Evolutionary conservation across 2,113 vertebrate species (phyloP).

Genomic region (Regulus satrapa): DNA sequence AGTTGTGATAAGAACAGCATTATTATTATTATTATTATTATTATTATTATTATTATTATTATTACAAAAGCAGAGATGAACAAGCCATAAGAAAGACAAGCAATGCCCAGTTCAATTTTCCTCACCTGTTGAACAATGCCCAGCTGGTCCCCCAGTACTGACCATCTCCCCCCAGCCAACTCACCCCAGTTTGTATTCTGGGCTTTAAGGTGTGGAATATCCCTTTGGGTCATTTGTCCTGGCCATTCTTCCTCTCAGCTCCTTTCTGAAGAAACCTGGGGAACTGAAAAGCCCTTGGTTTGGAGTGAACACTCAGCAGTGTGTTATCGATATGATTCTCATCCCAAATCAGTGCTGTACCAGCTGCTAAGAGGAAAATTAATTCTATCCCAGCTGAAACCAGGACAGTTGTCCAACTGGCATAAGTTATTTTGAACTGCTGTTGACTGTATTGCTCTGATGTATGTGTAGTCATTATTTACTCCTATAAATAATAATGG

Average conservation of each 20-base stretch:
- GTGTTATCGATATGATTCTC: neutral
- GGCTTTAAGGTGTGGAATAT: neutral
- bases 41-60: no score
- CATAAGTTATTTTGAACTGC: neutral
- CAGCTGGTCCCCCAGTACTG: neutral
- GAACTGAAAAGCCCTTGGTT: neutral
- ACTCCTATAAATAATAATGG: neutral
- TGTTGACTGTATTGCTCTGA: neutral
- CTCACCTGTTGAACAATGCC: neutral
- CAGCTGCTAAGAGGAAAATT: neutral
- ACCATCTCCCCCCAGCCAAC: neutral
- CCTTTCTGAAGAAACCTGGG: neutral
- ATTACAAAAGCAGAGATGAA: neutral
- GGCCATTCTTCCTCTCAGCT: neutral
- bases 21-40: no score
- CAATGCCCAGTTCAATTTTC: neutral
- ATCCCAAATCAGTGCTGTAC: neutral
- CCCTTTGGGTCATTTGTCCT: neutral
- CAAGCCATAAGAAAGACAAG: neutral
- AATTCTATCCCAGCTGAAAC: neutral
- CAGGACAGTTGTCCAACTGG: neutral
- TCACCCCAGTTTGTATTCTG: neutral
- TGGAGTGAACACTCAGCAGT: neutral
- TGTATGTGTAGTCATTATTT: neutral
- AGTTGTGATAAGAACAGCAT: no score